These are phyloP conservation scores for Mus spicilegus DNA, from an alignment of 2,113 vertebrate genomes.

Conservation along the genomic window DNA sequence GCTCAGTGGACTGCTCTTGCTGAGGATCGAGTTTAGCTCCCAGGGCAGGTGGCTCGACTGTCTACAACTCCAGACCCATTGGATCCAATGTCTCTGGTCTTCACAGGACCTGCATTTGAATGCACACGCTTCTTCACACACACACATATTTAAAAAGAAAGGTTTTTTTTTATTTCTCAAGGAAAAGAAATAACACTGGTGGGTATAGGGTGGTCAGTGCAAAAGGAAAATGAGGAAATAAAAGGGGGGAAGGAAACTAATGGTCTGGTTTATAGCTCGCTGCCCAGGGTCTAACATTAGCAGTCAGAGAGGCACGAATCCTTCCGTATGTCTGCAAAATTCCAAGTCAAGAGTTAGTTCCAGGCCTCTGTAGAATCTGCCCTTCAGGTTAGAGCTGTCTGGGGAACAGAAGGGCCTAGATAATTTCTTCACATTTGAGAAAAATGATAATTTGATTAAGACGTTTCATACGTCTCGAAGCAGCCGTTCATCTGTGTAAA, in stretches of 20 bases:
- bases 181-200: not conserved
- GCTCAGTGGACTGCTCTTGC: not conserved
- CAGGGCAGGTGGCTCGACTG: not conserved
- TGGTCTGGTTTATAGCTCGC: not conserved
- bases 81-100: not conserved
- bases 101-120: not conserved
- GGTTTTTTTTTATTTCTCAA: no score
- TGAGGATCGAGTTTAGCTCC: not conserved
- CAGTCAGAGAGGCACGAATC: not conserved
- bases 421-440: conserved; percentile 47
- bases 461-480: not conserved
- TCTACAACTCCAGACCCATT: not conserved
- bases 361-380: not conserved
- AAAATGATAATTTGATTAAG: conserved; percentile 70
- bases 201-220: not conserved
- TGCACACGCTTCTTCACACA: not conserved
- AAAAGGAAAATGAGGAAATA: no score
- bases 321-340: not conserved
- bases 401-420: conserved; percentile 21
- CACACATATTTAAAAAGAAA: not conserved
- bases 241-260: accelerated
- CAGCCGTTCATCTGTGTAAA: conserved; percentile 43
- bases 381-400: not conserved
- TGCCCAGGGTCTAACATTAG: not conserved
- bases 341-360: not conserved